Percentiles rank a stretch among this genome's conserved stretches.
These are phyloP conservation scores for Metalampra italica DNA, from an alignment of 2,888 invertebrate species.

Conservation along the genomic window DNA sequence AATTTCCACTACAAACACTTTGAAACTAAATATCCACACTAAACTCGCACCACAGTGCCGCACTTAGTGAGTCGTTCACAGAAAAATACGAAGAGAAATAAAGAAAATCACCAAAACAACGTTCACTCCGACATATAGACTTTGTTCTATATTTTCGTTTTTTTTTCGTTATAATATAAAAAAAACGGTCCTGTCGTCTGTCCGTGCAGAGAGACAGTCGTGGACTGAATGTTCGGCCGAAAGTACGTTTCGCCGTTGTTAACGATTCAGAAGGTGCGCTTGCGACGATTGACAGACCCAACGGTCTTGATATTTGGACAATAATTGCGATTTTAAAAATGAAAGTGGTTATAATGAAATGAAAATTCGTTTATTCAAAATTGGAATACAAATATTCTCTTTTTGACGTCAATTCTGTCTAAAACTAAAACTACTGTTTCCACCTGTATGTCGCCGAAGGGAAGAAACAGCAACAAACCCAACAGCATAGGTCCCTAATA, in stretches of 20 bases:
- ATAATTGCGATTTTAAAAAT: constrained; percentile 66
- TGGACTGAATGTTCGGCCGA: constrained; percentile 62
- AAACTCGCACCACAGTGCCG: constrained; percentile 37
- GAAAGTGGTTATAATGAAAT: constrained; percentile 53
- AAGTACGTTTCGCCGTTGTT: constrained; percentile 48
- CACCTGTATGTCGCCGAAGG: no score
- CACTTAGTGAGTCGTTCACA: constrained; percentile 21
- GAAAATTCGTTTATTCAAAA: no score
- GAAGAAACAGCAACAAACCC: no score
- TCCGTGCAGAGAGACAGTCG: constrained; percentile 62
- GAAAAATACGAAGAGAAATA: constrained; percentile 8
- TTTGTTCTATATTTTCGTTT: constrained; percentile 26
- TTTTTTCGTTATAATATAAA: constrained; percentile 20
- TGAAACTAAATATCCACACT: constrained; percentile 26
- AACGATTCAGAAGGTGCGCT: constrained; percentile 59
- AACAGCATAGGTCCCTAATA: no score
- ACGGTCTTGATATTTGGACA: constrained; percentile 65
- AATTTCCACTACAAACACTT: constrained; percentile 36
- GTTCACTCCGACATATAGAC: constrained; percentile 29
- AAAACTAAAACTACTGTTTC: no score
- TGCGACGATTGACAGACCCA: constrained; percentile 54
- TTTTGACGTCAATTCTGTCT: no score
- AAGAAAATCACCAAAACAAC: constrained; percentile 16
- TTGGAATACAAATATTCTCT: no score
- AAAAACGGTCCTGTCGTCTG: constrained; percentile 65